phyloP scores from a whole-genome alignment of 2,113 vertebrate genomes.

The Bettongia penicillata region DNA sequence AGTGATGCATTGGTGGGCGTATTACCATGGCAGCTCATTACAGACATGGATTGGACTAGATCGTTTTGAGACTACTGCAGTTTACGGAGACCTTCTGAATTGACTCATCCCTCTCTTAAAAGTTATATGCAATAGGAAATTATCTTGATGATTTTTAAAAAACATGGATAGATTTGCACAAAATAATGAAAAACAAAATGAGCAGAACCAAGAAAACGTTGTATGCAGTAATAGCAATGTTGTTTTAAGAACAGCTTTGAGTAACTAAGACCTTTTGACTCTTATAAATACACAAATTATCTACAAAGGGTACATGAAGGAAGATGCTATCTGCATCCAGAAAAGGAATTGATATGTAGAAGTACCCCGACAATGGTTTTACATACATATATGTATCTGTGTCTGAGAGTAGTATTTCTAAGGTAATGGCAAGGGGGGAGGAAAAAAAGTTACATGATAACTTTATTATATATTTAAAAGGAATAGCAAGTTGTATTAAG shows the following conservation, averaged over 20 bases:
- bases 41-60: neutral
- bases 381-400: too few relatives aligned
- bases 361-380: neutral
- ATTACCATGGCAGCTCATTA: neutral
- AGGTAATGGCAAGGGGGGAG: too few relatives aligned
- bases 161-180: neutral
- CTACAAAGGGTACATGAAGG: too few relatives aligned
- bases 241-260: neutral
- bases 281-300: neutral
- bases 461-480: neutral
- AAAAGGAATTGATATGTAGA: neutral
- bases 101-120: too few relatives aligned
- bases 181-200: neutral
- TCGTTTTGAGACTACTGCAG: neutral
- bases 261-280: neutral
- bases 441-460: neutral
- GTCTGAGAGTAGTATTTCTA: too few relatives aligned
- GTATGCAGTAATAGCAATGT: neutral
- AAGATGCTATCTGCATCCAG: too few relatives aligned
- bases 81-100: neutral
- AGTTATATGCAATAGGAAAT: neutral
- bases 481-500: neutral
- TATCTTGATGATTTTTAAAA: neutral
- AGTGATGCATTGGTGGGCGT: neutral
- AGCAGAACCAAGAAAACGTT: neutral